Percentiles rank a stretch among this genome's conserved stretches.
These are phyloP conservation scores for Eolophus roseicapilla DNA, from an alignment of 2,113 vertebrate species.

Conservation along the genomic window DNA sequence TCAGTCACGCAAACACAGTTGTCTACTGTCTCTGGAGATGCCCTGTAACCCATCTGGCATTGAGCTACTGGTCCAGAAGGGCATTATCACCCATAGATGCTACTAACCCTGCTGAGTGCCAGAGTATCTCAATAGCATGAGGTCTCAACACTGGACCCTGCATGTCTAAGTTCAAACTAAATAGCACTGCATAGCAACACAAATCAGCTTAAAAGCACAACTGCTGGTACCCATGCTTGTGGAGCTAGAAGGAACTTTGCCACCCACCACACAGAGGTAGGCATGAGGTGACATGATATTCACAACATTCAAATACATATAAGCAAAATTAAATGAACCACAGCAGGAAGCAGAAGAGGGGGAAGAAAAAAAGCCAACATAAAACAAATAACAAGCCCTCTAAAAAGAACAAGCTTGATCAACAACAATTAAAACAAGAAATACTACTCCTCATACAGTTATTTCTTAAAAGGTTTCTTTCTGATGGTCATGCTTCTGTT, in stretches of 20 bases:
- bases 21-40: background rate
- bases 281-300: background rate
- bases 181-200: background rate
- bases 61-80: background rate
- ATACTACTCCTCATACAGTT: background rate
- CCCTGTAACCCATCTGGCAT: background rate
- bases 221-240: background rate
- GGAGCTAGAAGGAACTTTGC: background rate
- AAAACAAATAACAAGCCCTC: background rate
- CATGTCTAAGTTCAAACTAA: background rate
- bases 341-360: background rate
- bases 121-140: background rate
- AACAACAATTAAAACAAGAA: background rate
- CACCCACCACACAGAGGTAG: background rate
- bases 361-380: background rate
- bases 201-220: background rate
- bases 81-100: background rate
- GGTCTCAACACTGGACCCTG: background rate
- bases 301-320: background rate
- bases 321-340: background rate
- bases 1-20: background rate
- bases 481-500: background rate
- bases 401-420: background rate
- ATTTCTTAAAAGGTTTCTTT: background rate
- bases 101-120: background rate